A percentile compares a stretch with the other conserved stretches of the same genome.
Evolutionary conservation across 2,888 invertebrate species (phyloP).

Genomic region (Alloscopus bannaensis): DNA sequence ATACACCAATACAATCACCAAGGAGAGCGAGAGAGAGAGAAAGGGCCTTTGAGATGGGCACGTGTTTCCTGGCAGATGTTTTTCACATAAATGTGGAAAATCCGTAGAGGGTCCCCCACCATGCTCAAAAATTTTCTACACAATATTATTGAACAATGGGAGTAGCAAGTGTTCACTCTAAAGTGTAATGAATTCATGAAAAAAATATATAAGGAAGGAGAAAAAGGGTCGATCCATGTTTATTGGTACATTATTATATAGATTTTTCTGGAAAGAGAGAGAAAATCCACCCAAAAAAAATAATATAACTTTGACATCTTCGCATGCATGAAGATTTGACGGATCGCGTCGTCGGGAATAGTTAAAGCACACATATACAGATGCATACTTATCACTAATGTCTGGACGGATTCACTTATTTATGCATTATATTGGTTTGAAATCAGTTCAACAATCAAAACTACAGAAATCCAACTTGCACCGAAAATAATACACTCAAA

Average conservation of each 20-base stretch:
- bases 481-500: too few species aligned
- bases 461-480: too few species aligned
- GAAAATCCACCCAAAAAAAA: conserved; percentile 16
- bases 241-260: conserved; percentile 6
- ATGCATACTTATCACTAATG: too few species aligned
- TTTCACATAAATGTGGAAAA: conserved; percentile 74
- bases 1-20: neutral
- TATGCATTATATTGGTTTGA: conserved; percentile 25
- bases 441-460: conserved; percentile 21
- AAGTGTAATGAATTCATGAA: conserved; percentile 32
- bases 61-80: conserved; percentile 73
- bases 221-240: conserved; percentile 35
- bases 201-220: neutral
- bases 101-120: conserved; percentile 66
- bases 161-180: conserved; percentile 67
- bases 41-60: conserved; percentile 59
- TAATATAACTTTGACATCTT: too few species aligned
- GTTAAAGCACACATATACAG: too few species aligned
- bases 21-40: conserved; percentile 21
- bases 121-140: conserved; percentile 33
- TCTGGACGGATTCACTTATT: too few species aligned
- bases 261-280: conserved; percentile 7
- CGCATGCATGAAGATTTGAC: too few species aligned
- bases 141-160: conserved; percentile 51
- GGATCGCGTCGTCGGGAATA: too few species aligned